Percentiles rank a stretch among this genome's conserved stretches.
Conservation (phyloP, 1,140 invertebrate genomes). For the Polyergus mexicanus region DNA sequence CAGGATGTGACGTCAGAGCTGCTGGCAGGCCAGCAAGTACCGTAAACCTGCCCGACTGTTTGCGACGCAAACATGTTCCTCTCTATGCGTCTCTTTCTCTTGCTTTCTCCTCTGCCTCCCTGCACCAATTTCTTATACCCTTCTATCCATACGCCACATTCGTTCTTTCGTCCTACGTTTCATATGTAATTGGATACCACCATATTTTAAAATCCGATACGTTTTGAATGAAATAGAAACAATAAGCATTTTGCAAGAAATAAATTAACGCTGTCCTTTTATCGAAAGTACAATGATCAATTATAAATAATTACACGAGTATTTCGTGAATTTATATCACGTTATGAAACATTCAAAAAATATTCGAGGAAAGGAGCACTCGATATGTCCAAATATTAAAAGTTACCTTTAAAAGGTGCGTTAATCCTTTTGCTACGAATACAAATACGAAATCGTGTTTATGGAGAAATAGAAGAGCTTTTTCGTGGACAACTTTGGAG, state of each 20-base stretch:
- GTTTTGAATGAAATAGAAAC: background rate
- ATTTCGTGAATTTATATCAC: background rate
- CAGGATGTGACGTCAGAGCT: conserved; percentile 85
- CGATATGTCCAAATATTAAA: background rate
- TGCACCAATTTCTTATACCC: background rate
- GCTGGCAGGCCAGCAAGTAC: conserved; percentile 71
- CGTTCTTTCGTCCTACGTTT: background rate
- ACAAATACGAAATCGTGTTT: conserved; percentile 35
- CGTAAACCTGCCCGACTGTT: conserved; percentile 74
- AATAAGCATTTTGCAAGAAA: background rate
- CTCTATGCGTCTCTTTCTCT: conserved; percentile 27
- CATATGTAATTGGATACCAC: background rate
- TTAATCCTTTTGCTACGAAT: conserved; percentile 1
- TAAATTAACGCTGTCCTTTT: background rate
- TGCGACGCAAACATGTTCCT: conserved; percentile 79
- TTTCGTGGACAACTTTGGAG: background rate
- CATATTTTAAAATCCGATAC: conserved; percentile 14
- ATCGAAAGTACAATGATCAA: background rate
- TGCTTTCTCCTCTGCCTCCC: background rate
- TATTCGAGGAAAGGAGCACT: background rate
- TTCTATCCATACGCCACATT: conserved; percentile 3
- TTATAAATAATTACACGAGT: background rate
- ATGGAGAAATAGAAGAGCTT: conserved; percentile 24
- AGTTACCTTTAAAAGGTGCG: background rate
- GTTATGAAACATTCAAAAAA: background rate